Evolutionary conservation across 1,140 invertebrate genomes (phyloP), one percentile per base, ranked within the genome.

Genomic region (Ips typographus): DNA sequence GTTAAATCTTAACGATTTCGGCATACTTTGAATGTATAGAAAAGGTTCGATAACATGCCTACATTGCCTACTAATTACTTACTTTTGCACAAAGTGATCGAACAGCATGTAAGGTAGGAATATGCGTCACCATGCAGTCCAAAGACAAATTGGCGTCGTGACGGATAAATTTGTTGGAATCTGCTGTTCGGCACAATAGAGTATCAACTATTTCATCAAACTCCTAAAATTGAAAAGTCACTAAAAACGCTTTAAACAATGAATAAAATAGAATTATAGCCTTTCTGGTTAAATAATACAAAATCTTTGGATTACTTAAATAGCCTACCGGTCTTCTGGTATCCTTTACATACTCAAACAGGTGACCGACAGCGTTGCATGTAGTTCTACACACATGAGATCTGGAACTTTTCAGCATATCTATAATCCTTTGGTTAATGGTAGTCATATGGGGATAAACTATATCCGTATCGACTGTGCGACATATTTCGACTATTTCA

Each of bases 161-260:
- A 55, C 86, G 79, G 56, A 90, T 87, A 75, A 90, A 89, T 71
- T 84, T 84, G 77, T 87, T 88, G 39, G 85, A 85, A 73, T 90
- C 88, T 2, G 85, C 85, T 52, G 84, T 84, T 76, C 87, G 87
- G 65, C 80, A 81, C 38, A 90, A 76, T 36, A 90, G 77, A 41
- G 83, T 79, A 70, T 83, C 82, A 0, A 84, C 82, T 56, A 87
- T 84, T 61, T 85, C 84, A 70, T 90, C 88, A 61, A 88, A 81
- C 78, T 90, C 88, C 86, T 88, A 70, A 39, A 76, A 68, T 62
- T 55, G 5, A 55, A 55, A n/a, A 22, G 8, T 56, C 43, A 44
- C 5, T n/a, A 58, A 39, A 69, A 67, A 52, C 3, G 2, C 2
- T 8, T 37, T 22, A 63, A 52, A 40, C 8, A 73, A 65, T 43